Base-by-base conservation (phyloP, 2,888 invertebrate species). In the Eulithis prunata region DNA sequence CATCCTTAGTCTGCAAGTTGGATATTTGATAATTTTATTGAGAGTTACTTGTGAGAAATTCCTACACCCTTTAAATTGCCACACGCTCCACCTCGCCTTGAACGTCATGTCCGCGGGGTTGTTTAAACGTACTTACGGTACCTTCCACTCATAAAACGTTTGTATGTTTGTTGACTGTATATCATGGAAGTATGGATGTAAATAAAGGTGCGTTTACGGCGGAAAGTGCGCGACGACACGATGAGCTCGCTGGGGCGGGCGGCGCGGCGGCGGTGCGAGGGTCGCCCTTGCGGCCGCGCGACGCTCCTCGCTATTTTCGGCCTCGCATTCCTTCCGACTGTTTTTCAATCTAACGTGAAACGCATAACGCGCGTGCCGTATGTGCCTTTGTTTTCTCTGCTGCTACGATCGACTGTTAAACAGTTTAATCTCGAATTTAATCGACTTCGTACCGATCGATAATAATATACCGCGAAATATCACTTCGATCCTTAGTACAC, bases 291-390 rank as follows among this genome's bases (percentile, higher is more conserved):
- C 83, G 85, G 85, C 83, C 84, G 84, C 90, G 84, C 87, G 87
- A 88, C 89, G 90, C 89, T 90, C 83, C 88, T 86, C 82, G 91
- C 92, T 93, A 93, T 93, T 93, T 93, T 91, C 84, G 88, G 90
- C 89, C 84, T 87, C 89, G 84, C 91, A 92, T 93, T 92, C 92
- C 92, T 87, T 85, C 79, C 87, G 85, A 87, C 87, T 91, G 91
- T 90, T 91, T 92, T 93, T 88, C 91, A 91, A 91, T 91, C 91
- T 89, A 90, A 91, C 89, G 90, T 90, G 90, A 85, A 91, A 89
- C 90, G 85, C 84, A 88, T 85, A 88, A 85, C 90, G 90, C 86
- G 88, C 87, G 82, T 83, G 89, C 86, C 88, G 91, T 85, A 81
- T 82, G 84, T 80, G 85, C 80, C 88, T 90, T 90, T 90, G 90